Conservation (phyloP, 2,113 vertebrate species). For the Albula goreensis region DNA sequence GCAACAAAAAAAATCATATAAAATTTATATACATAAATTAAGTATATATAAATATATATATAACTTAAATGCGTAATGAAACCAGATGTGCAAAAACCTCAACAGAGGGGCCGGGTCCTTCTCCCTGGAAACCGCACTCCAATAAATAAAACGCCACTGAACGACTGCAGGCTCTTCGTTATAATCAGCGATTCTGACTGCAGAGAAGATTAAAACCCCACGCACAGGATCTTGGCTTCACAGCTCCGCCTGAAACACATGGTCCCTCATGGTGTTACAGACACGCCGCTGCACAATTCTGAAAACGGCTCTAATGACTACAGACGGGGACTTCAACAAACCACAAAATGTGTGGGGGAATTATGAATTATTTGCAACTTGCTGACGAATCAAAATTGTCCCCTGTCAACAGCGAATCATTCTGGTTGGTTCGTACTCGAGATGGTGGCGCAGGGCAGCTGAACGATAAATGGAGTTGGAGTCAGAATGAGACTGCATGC, state of each 20-base stretch:
- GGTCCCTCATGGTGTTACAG: no score
- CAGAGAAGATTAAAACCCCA: not conserved
- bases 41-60: no score
- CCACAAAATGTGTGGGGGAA: not conserved
- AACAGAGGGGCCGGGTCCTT: not conserved
- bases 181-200: not conserved
- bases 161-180: not conserved
- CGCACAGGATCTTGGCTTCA: not conserved
- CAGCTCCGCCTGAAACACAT: not conserved
- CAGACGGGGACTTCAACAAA: not conserved
- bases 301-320: no score
- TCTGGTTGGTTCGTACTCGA: not conserved
- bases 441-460: no score
- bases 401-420: not conserved
- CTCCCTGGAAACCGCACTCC: not conserved
- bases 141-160: not conserved
- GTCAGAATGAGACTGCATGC: no score
- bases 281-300: no score
- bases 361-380: not conserved
- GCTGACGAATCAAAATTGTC: not conserved
- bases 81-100: not conserved
- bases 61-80: not conserved
- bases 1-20: no score
- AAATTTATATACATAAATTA: no score
- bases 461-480: no score